phyloP scores from a whole-genome alignment of 2,888 invertebrate species.

The Orthosia gothica region DNA sequence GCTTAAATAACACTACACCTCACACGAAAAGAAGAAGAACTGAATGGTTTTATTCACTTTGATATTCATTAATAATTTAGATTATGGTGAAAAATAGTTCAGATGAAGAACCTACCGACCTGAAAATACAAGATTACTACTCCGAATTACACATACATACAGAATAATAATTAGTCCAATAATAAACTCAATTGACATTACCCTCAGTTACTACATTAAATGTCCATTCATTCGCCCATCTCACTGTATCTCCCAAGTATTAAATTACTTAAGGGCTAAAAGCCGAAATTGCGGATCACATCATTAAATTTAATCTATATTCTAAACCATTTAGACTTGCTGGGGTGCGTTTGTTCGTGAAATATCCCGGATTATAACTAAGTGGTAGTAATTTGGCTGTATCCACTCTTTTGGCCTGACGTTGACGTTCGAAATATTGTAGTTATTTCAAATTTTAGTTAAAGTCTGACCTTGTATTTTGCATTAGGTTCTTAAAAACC shows the following conservation, averaged over 20 bases:
- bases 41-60: not conserved
- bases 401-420: constrained; percentile 64
- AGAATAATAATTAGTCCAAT: constrained; percentile 27
- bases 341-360: constrained; percentile 77
- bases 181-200: constrained; percentile 41
- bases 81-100: not conserved
- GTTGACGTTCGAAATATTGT: constrained; percentile 44
- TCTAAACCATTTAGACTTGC: constrained; percentile 83
- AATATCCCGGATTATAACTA: constrained; percentile 84
- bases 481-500: not conserved
- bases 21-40: not conserved
- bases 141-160: constrained; percentile 2
- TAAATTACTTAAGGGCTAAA: constrained; percentile 76
- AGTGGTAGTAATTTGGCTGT: constrained; percentile 83
- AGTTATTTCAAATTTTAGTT: not conserved
- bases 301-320: constrained; percentile 88
- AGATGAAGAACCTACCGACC: not conserved
- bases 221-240: constrained; percentile 55
- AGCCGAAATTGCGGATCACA: constrained; percentile 84
- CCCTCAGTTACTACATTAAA: constrained; percentile 39
- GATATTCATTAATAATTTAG: not conserved
- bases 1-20: too few relatives aligned
- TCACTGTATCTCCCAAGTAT: constrained; percentile 68
- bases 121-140: not conserved
- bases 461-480: not conserved